Evolutionary conservation across 2,888 invertebrate genomes (phyloP).

Genomic region (Drosophila nigritarsus): DNA sequence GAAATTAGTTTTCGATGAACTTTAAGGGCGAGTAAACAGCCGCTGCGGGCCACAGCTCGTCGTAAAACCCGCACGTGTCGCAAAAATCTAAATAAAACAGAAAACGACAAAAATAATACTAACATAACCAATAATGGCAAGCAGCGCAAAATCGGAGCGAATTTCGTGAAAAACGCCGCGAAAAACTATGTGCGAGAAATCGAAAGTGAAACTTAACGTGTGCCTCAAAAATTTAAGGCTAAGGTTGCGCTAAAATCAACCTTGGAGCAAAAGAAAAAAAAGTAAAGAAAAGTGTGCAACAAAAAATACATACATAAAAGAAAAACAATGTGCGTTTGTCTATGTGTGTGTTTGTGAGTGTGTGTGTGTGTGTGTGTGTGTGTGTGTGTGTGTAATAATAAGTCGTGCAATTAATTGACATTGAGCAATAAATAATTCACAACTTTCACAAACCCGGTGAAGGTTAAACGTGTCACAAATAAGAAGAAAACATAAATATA

Average conservation of each 20-base stretch:
- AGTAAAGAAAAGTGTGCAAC: slow-evolving; percentile 14
- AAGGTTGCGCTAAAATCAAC: slow-evolving; percentile 65
- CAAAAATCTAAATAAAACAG: slow-evolving; percentile 30
- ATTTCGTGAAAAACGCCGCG: slow-evolving; percentile 13
- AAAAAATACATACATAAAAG: slow-evolving; percentile 19
- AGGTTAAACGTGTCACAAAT: slow-evolving; percentile 44
- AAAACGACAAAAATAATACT: slow-evolving; percentile 8
- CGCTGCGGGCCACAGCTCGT: slow-evolving; percentile 46
- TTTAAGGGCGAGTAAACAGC: slow-evolving; percentile 82
- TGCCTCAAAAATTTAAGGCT: slow-evolving; percentile 51
- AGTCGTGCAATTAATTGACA: slow-evolving; percentile 49
- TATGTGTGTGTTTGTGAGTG: not conserved
- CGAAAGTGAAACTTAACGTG: slow-evolving; percentile 44
- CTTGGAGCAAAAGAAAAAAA: slow-evolving; percentile 48
- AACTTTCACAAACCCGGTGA: slow-evolving; percentile 30
- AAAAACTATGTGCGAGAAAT: slow-evolving; percentile 35
- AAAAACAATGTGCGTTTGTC: slow-evolving; percentile 13
- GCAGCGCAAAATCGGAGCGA: slow-evolving; percentile 5
- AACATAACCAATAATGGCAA: slow-evolving; percentile 12
- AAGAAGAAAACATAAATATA: slow-evolving; percentile 9
- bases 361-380: slow-evolving; percentile 7
- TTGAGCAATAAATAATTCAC: slow-evolving; percentile 58
- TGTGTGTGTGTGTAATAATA: slow-evolving; percentile 21
- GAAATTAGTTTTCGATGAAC: slow-evolving; percentile 85
- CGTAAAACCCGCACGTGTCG: slow-evolving; percentile 56